Base-by-base conservation (phyloP, 2,888 invertebrate species). In the Eucriotettix oculatus region DNA sequence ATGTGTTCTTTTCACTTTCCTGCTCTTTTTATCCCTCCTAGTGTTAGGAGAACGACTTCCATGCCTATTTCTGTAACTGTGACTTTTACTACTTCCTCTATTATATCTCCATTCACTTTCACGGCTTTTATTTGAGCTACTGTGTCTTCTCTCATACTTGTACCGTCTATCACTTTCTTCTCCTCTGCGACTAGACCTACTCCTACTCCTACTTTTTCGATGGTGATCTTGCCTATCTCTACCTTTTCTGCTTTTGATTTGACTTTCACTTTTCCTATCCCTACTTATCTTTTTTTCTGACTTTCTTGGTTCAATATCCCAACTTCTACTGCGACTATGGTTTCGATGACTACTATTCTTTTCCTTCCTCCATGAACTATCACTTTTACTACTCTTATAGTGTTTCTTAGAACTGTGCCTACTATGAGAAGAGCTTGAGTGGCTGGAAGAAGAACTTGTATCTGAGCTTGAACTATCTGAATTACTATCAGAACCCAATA, bases 1-100 rank as follows among this genome's bases (percentile, higher is more conserved):
- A 62, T 65, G 66, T 61, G 67, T 67, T 64, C 68, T 68, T 67
- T 68, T 69, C 67, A 68, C 67, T 66, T 67, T 69, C 60, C 67
- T 57, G 16, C 43, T 64, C 29, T 59, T 59, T 52, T 59, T 59
- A 40, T 16, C 44, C 40, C 48, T 59, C 14, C 55, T 42, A 48
- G 48, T 55, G 48, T 44, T 55, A 16, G 54, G 57, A 1, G 60
- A 60, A 16, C 48, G 57, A 16, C 52, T 53, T 5, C 43, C 52
- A 14, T 41, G 52, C 14, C 54, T 29, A 16, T 53, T 58, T 40
- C 60, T 60, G 42, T 60, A 56, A 16, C 41, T 40, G 12, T 42
- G 60, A 12, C 52, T 52, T n/a, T 43, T 59, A 42, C 52, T 55
- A 42, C 54, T 59, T 16, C 59, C 40, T 56, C 60, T 58, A 41